Base-by-base conservation (phyloP, 53 echinoderm and acorn worm genomes). In the Paelopatides confundens region DNA sequence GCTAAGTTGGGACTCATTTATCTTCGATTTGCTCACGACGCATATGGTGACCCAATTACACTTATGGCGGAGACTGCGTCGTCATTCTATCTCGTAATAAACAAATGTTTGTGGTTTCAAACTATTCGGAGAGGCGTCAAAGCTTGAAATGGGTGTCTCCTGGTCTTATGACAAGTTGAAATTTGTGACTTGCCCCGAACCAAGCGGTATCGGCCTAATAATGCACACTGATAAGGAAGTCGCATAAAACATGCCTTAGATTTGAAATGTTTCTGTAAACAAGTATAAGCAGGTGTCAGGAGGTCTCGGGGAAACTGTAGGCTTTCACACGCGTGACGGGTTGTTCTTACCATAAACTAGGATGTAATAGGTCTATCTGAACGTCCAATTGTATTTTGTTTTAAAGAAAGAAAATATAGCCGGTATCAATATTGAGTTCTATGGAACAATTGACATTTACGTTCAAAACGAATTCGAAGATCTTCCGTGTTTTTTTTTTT, bases 21-120 rank as follows among this genome's bases (percentile, higher is more conserved):
- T 74, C 74, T 74, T 74, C 12, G 40, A 37, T 39, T 74, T 43
- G 24, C 74, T 5, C 37, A 39, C 21, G 36, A 37, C 39, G n/a
- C n/a, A n/a, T 70, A 70, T 24, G 10, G 38, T 70, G 74, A 74
- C 74, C 74, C 74, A 74, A 74, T 74, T 74, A 74, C 74, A 46
- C 74, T 43, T 74, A 74, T 74, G n/a, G 14, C 67, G 18, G 46
- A 27, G 46, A 27, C 26, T 26, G 21, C 69, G 15, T 21, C 47
- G 74, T 74, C 74, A 24, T 74, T 24, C 74, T 39, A 74, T 27
- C 35, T 21, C 9, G 39, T 39, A 37, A 74, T 74, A 74, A 74
- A 74, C 74, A 74, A 74, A 74, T 43, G 46, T 74, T 74, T 39
- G 74, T 74, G 40, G 74, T 74, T 74, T 36, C 29, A 74, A 68